A percentile compares a stretch with the other conserved stretches of the same genome.
Conservation (phyloP, 2,888 invertebrate genomes). For the Drosophila vallismaia region DNA sequence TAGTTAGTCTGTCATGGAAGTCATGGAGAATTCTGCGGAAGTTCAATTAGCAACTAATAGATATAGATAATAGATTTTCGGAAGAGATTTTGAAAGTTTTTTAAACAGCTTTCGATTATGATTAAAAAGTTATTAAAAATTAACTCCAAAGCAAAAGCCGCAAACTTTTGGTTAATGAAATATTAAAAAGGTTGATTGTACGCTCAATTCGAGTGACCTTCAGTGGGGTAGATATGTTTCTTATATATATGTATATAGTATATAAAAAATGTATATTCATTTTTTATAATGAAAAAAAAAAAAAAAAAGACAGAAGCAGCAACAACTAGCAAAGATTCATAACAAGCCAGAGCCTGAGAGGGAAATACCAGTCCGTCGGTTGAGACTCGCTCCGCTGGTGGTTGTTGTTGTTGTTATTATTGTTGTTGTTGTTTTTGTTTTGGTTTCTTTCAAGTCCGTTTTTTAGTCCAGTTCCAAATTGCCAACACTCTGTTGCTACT, state of each 20-base stretch:
- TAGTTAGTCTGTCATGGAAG: slow-evolving; percentile 2
- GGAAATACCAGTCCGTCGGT: slow-evolving; percentile 65
- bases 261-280: slow-evolving; percentile 55
- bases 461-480: slow-evolving; percentile 75
- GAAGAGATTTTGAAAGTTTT: no score
- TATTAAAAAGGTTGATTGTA: slow-evolving; percentile 74
- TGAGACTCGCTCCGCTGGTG: slow-evolving; percentile 27
- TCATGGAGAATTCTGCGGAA: slow-evolving; percentile 49
- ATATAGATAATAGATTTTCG: no score
- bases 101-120: no score
- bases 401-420: slow-evolving; percentile 34
- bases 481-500: slow-evolving; percentile 54
- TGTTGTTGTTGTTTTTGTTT: slow-evolving; percentile 24
- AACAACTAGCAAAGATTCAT: slow-evolving; percentile 49
- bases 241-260: slow-evolving; percentile 36
- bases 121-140: no score
- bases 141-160: slow-evolving; percentile 11
- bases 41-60: slow-evolving; percentile 49
- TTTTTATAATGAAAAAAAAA: slow-evolving; percentile 57
- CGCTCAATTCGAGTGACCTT: slow-evolving; percentile 74
- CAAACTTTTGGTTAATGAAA: slow-evolving; percentile 51
- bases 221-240: slow-evolving; percentile 49
- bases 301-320: slow-evolving; percentile 40
- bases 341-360: slow-evolving; percentile 42
- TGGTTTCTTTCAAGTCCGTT: slow-evolving; percentile 67